These are phyloP conservation scores for Sphenodon punctatus DNA, from an alignment of 2,797 vertebrate species.

Conservation along the genomic window DNA sequence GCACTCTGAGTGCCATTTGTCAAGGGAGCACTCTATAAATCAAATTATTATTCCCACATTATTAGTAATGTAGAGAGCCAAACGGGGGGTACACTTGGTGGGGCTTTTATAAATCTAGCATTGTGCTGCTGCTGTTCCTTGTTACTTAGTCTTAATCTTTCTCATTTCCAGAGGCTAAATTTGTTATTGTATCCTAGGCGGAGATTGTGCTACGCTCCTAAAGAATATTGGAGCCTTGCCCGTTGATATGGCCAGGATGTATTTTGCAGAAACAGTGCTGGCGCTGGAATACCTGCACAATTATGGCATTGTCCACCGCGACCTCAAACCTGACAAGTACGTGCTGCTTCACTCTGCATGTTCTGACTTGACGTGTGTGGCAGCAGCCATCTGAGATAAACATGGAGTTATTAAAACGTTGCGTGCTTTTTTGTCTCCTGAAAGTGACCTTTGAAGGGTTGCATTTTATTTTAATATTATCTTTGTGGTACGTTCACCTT, in stretches of 20 bases:
- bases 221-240: conserved; percentile 95
- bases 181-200: conserved; percentile 76
- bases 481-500: neutral
- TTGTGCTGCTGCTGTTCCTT: neutral
- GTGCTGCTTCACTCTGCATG: conserved; percentile 34
- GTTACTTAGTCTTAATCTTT: neutral
- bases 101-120: neutral
- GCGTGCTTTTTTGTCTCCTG: neutral
- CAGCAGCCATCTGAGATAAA: conserved; percentile 14
- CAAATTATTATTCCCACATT: no score
- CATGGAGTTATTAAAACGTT: neutral
- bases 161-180: neutral
- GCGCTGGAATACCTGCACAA: conserved; percentile 96
- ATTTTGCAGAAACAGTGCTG: conserved; percentile 95
- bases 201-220: conserved; percentile 94
- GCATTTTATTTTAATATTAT: neutral
- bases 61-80: neutral
- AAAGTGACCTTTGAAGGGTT: neutral
- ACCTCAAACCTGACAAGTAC: conserved; percentile 98
- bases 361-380: neutral
- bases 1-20: no score
- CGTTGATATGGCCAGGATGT: conserved; percentile 94
- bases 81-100: neutral
- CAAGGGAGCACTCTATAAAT: no score
- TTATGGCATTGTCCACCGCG: conserved; percentile 95